Evolutionary conservation across 2,113 vertebrate genomes (phyloP), one percentile per base, ranked within the genome.

Genomic region (Aix galericulata): DNA sequence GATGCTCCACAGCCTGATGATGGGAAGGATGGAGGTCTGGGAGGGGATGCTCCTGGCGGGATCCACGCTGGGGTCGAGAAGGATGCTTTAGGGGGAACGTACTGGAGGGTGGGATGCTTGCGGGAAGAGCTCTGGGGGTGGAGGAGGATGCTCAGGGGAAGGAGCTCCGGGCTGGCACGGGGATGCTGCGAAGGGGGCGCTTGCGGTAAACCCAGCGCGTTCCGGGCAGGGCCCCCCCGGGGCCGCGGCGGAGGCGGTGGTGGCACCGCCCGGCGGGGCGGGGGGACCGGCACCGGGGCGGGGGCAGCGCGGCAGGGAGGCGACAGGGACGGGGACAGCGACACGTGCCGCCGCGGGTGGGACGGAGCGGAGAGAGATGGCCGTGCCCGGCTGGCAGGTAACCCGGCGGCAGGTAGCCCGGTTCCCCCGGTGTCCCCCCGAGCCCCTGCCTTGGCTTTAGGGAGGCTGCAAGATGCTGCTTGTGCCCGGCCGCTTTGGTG

Each of bases 181-280:
- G 17, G 59, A 9, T 4, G 75, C 69, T 27, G 62, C 9, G 8
- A 6, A 12, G 25, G 42, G 48, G 1, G 13, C 3, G 34, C 6
- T 13, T 38, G 53, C 36, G 31, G 63, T 38, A 2, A 64, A 12
- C 13, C n/a, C 53, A 6, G 76, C 18, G 1, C 48, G 44, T 23
- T 44, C 63, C 64, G 68, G 63, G 60, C 34, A 62, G 34, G 60
- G 13, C n/a, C 22, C 22, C 34, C 34, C 59, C 22, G 59, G 34
- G 23, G 32, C 42, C 2, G 42, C 6, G 31, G 42, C 17, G 58
- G 50, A 25, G 77, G 87, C 31, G 48, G 48, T 10, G 68, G 82
- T 38, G 82, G 90, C 78, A 38, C 93, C 93, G 78, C 91, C 94
- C 91, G 82, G 73, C 82, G 48, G 16, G 84, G 58, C 42, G 64